A percentile compares a stretch with the other conserved stretches of the same genome.
These are phyloP conservation scores for Tetrapedia diversipes DNA, from an alignment of 2,888 invertebrate species.

Conservation along the genomic window DNA sequence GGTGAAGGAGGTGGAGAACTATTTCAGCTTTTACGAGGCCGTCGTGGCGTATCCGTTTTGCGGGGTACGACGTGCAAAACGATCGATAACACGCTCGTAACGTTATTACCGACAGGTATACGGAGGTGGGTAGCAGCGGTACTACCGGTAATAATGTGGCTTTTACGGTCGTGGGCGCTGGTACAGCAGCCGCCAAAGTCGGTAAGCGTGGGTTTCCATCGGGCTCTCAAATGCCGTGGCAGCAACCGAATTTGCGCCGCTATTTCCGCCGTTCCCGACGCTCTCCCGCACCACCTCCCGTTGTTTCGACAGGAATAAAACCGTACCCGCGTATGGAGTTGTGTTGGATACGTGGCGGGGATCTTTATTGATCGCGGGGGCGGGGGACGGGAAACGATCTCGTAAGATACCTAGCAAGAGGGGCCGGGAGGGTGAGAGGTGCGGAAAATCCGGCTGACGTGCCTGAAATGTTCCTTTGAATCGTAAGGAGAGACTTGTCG, in stretches of 20 bases:
- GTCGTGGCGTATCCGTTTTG: slow-evolving; percentile 74
- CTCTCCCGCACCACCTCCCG: background rate
- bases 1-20: slow-evolving; percentile 47
- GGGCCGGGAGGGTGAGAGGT: too few species aligned
- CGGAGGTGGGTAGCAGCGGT: slow-evolving; percentile 69
- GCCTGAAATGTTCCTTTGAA: slow-evolving; percentile 2
- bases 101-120: slow-evolving; percentile 77
- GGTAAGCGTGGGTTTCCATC: slow-evolving; percentile 65
- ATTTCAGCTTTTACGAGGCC: slow-evolving; percentile 72
- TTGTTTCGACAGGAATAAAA: slow-evolving; percentile 25
- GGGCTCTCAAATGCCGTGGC: slow-evolving; percentile 53
- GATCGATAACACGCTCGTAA: slow-evolving; percentile 79
- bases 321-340: too few species aligned
- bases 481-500: background rate
- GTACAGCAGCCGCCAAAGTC: slow-evolving; percentile 70
- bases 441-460: slow-evolving; percentile 16
- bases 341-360: background rate
- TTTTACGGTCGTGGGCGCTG: slow-evolving; percentile 71
- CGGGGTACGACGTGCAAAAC: slow-evolving; percentile 75
- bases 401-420: slow-evolving; percentile 12
- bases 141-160: slow-evolving; percentile 77
- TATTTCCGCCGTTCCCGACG: slow-evolving; percentile 44
- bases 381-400: background rate
- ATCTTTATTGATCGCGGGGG: slow-evolving; percentile 33
- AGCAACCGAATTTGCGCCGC: slow-evolving; percentile 57